These are phyloP conservation scores for Venusia cambrica DNA, from an alignment of 2,888 invertebrate species.

Conservation along the genomic window DNA sequence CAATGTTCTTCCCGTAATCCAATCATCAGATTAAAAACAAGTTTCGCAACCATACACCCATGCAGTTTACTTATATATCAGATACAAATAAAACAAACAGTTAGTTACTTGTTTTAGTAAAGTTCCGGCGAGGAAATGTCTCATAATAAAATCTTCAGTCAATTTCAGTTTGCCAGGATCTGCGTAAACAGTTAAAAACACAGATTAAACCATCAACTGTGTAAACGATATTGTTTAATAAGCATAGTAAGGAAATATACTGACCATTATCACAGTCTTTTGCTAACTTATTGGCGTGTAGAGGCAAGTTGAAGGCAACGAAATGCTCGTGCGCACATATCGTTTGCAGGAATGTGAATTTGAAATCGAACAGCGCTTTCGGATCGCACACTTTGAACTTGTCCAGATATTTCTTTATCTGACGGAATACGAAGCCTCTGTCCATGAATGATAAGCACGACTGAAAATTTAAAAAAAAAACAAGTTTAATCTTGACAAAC, in stretches of 20 bases:
- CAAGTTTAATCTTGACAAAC: no score
- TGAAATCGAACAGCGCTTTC: slow-evolving; percentile 92
- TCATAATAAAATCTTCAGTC: slow-evolving; percentile 91
- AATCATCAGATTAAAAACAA: no score
- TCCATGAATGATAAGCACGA: slow-evolving; percentile 96
- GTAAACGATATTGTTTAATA: slow-evolving; percentile 21
- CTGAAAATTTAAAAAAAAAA: slow-evolving; percentile 69
- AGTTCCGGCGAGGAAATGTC: slow-evolving; percentile 94
- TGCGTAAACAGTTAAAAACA: no score
- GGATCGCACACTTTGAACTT: slow-evolving; percentile 92
- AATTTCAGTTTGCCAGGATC: slow-evolving; percentile 82
- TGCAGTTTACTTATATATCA: no score
- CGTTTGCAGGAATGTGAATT: slow-evolving; percentile 94
- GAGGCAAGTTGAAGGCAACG: slow-evolving; percentile 94
- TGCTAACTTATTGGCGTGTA: slow-evolving; percentile 81
- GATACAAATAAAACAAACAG: slow-evolving; percentile 19
- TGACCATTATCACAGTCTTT: slow-evolving; percentile 65
- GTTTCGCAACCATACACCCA: neutral
- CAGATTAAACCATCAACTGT: no score
- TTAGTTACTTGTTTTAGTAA: slow-evolving; percentile 85
- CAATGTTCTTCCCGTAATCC: no score
- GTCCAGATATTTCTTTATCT: slow-evolving; percentile 92
- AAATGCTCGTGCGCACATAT: slow-evolving; percentile 97
- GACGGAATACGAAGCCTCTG: slow-evolving; percentile 94
- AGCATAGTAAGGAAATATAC: slow-evolving; percentile 8